Percentiles rank a stretch among this genome's conserved stretches.
Conservation (phyloP, 2,888 invertebrate species). For the Apodemia mormo region DNA sequence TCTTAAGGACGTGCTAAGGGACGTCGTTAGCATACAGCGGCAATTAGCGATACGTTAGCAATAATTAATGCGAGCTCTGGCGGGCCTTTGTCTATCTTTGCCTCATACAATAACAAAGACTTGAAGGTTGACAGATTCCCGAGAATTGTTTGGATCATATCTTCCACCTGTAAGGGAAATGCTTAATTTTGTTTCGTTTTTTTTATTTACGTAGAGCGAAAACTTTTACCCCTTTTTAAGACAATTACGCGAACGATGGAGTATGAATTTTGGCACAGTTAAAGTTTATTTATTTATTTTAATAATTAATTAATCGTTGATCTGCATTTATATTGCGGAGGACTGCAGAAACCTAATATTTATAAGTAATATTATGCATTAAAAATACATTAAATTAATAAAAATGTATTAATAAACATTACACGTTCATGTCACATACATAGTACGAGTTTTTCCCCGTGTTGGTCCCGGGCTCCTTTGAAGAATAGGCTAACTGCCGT, state of each 20-base stretch:
- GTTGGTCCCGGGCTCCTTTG: no score
- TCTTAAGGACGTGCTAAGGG: conserved; percentile 35
- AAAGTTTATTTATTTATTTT: neutral
- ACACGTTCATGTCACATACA: no score
- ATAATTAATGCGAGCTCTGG: conserved; percentile 46
- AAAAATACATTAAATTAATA: no score
- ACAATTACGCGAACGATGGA: neutral
- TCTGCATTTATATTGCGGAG: no score
- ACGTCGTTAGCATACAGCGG: conserved; percentile 36
- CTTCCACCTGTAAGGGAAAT: neutral
- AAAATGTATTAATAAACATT: no score
- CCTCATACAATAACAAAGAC: conserved; percentile 7
- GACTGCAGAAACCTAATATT: no score
- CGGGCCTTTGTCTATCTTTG: conserved; percentile 41
- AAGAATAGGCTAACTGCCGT: no score
- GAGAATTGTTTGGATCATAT: neutral
- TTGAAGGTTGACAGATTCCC: no score
- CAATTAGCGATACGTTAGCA: conserved; percentile 49
- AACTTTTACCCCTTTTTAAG: neutral
- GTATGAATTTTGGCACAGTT: neutral
- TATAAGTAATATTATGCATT: no score
- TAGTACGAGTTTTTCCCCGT: no score
- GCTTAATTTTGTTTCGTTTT: neutral
- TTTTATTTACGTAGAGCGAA: neutral
- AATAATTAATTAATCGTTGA: no score